Percentiles rank a stretch among this genome's conserved stretches.
phyloP scores from a whole-genome alignment of 2,888 invertebrate species.

The Drosophila percnosoma region DNA sequence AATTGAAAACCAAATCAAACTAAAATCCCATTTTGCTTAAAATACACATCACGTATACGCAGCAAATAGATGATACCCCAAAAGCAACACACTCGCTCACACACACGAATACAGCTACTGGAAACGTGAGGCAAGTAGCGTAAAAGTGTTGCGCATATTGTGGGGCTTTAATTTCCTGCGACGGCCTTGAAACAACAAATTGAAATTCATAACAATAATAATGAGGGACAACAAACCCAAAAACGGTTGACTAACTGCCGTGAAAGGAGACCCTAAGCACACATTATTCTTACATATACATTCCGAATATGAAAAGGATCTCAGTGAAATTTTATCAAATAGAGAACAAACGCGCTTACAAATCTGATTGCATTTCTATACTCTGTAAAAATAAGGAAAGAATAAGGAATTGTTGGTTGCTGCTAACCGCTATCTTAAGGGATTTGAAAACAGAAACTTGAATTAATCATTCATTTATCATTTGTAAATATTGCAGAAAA shows the following conservation, averaged over 20 bases:
- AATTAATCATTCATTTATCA: background rate
- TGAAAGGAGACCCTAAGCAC: constrained; percentile 9
- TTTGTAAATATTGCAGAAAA: background rate
- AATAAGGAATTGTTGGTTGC: background rate
- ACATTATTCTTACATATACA: background rate
- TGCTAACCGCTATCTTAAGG: background rate
- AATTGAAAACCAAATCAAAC: constrained; percentile 73
- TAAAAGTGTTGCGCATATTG: constrained; percentile 70
- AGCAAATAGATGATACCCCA: constrained; percentile 29
- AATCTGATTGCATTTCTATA: constrained; percentile 21
- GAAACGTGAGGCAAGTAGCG: constrained; percentile 43
- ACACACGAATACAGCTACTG: background rate
- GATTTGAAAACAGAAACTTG: constrained; percentile 4
- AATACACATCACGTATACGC: constrained; percentile 76
- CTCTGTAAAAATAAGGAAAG: background rate
- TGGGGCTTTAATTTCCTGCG: constrained; percentile 68
- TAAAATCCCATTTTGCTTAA: constrained; percentile 52
- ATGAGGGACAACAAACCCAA: constrained; percentile 35
- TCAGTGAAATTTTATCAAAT: constrained; percentile 24
- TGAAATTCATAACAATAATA: constrained; percentile 73
- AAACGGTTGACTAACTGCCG: constrained; percentile 38
- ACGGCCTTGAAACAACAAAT: constrained; percentile 71
- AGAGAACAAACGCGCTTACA: constrained; percentile 40
- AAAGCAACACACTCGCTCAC: constrained; percentile 19
- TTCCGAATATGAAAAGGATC: constrained; percentile 5